These are phyloP conservation scores for Trigoniulus corallinus DNA, from an alignment of 1,140 invertebrate genomes.

Conservation along the genomic window DNA sequence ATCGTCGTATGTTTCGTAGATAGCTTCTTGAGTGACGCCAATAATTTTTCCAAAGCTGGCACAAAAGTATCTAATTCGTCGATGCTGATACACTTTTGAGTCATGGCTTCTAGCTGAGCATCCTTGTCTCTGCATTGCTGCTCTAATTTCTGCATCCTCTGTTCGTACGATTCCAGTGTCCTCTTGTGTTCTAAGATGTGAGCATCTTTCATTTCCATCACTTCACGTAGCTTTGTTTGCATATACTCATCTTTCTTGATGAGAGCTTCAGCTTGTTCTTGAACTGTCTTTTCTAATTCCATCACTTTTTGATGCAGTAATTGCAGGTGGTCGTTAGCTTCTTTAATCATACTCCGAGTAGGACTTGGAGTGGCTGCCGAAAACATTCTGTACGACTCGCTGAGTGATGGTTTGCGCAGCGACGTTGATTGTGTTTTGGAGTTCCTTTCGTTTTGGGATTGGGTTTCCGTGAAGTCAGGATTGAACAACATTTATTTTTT, in stretches of 20 bases:
- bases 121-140: slow-evolving; percentile 14
- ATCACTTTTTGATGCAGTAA: slow-evolving; percentile 14
- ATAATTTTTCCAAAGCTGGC: slow-evolving; percentile 12
- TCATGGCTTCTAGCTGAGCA: slow-evolving; percentile 11
- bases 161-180: slow-evolving; percentile 8
- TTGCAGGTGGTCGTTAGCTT: slow-evolving; percentile 17
- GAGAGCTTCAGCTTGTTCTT: slow-evolving; percentile 12
- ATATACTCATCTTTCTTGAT: slow-evolving; percentile 15
- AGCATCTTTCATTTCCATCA: slow-evolving; percentile 13
- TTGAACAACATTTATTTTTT: background rate
- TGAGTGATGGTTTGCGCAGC: background rate
- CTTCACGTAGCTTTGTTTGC: slow-evolving; percentile 11
- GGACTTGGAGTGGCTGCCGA: slow-evolving; percentile 9
- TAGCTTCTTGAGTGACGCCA: slow-evolving; percentile 13
- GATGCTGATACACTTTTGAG: slow-evolving; percentile 8
- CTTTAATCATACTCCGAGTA: slow-evolving; percentile 16
- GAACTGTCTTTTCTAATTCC: slow-evolving; percentile 14
- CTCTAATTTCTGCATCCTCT: slow-evolving; percentile 14
- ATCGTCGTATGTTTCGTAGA: background rate
- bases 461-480: background rate
- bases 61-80: slow-evolving; percentile 14
- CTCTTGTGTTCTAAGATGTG: slow-evolving; percentile 12
- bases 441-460: background rate
- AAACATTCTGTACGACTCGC: slow-evolving; percentile 4
- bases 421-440: background rate